Evolutionary conservation across 2,113 vertebrate genomes (phyloP), one percentile per base, ranked within the genome.

Genomic region (Lepisosteus osseus): DNA sequence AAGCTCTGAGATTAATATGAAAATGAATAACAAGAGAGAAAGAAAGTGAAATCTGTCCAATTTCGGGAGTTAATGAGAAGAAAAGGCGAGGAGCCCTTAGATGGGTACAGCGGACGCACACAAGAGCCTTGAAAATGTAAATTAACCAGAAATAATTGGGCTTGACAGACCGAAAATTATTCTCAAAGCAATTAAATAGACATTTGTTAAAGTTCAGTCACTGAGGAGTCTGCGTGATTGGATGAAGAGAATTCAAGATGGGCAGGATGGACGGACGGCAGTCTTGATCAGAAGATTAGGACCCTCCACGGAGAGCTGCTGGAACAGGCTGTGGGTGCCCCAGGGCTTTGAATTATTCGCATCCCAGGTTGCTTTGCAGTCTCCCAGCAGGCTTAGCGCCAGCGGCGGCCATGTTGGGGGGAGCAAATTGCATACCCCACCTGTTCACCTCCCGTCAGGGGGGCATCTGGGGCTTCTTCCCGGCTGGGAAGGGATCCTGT

Each of bases 61-160:
- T 71, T 57, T 68, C 17, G 68, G 56, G 40, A 71, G 72, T 43
- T 72, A 69, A 78, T 66, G 54, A 68, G 15, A 51, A 11, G 56
- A 54, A 72, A 29, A 15, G n/a, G 56, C n/a, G 62, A 57, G 54
- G 11, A 15, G 55, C 8, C 47, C 13, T 43, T 41, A 13, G 14
- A 14, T 3, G n/a, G 41, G 45, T 63, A 14, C 65, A 8, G 40
- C 29, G 54, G 7, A 56, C 51, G 41, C 41, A 29, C 17, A 29
- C 54, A 69, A 54, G 68, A 41, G 65, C 55, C 42, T 15, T 11
- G 51, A 4, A 62, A 44, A 43, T 13, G 42, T 12, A 56, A 69
- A 74, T 76, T 73, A 71, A 74, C 70, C 67, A 68, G 72, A 65
- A 64, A 67, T 74, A 59, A 74, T 72, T 74, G 65, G 54, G 69